Evolutionary conservation across 2,113 vertebrate genomes (phyloP).

Genomic region (Isurus oxyrinchus): DNA sequence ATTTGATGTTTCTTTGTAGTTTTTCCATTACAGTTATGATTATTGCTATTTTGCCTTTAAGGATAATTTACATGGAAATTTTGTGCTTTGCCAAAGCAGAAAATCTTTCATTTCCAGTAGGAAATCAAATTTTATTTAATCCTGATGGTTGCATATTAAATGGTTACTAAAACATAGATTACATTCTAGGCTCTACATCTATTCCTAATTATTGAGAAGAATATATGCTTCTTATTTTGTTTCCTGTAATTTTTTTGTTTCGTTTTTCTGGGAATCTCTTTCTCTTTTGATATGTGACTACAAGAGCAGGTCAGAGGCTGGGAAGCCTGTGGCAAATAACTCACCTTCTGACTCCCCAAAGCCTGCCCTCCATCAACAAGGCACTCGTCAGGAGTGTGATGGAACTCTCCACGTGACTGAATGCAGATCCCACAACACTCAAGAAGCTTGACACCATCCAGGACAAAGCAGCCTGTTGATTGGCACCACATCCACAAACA

Average conservation of each 20-base stretch:
- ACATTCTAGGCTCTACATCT: background rate
- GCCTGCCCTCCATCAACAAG: too few relatives aligned
- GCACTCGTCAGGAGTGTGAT: too few relatives aligned
- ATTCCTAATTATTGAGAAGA: background rate
- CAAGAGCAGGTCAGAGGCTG: too few relatives aligned
- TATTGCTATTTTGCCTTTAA: background rate
- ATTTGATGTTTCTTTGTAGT: background rate
- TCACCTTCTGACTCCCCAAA: too few relatives aligned
- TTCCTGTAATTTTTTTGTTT: background rate
- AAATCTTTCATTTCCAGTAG: background rate
- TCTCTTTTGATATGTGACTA: background rate
- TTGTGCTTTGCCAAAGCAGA: background rate
- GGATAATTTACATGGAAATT: background rate
- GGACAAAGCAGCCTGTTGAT: too few relatives aligned
- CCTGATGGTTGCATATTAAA: background rate
- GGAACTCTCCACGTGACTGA: too few relatives aligned
- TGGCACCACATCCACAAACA: too few relatives aligned
- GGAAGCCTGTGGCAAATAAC: too few relatives aligned
- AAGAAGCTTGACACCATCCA: too few relatives aligned
- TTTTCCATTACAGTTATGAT: background rate
- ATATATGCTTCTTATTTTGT: background rate
- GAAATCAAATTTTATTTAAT: background rate
- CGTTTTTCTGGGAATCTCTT: background rate
- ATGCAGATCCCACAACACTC: too few relatives aligned
- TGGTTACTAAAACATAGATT: background rate